These are phyloP conservation scores for Drosophila athabasca DNA, from an alignment of 1,140 invertebrate species.

Conservation along the genomic window DNA sequence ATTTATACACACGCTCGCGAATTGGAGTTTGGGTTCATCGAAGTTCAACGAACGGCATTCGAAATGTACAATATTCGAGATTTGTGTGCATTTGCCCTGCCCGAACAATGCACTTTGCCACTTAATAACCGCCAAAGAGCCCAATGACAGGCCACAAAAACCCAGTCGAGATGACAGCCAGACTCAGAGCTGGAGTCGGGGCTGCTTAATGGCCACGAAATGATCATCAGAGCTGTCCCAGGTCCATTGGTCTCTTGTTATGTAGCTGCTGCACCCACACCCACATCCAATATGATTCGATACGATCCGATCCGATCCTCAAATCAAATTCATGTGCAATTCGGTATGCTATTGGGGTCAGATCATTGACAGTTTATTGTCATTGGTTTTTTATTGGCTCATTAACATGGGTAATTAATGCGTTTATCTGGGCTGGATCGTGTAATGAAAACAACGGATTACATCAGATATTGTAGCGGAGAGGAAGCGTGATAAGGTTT, in stretches of 20 bases:
- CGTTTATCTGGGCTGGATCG: constrained; percentile 43
- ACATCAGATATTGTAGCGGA: constrained; percentile 59
- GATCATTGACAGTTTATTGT: constrained; percentile 59
- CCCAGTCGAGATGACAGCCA: constrained; percentile 24
- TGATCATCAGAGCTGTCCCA: constrained; percentile 18
- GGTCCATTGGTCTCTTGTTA: not conserved
- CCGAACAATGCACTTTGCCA: constrained; percentile 70
- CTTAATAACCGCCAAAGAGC: constrained; percentile 50
- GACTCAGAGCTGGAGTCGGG: not conserved
- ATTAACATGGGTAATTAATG: constrained; percentile 72
- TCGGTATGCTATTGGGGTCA: constrained; percentile 64
- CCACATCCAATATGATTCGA: not conserved
- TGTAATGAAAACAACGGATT: constrained; percentile 72
- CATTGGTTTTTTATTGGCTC: constrained; percentile 60
- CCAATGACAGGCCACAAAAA: constrained; percentile 17
- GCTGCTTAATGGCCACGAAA: constrained; percentile 31
- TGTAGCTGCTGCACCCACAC: constrained; percentile 17
- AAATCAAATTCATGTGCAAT: constrained; percentile 68
- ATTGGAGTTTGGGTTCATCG: constrained; percentile 30
- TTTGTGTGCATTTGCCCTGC: constrained; percentile 10
- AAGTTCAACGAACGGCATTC: constrained; percentile 62
- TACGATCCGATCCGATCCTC: constrained; percentile 24
- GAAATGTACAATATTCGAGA: constrained; percentile 47
- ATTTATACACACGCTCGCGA: constrained; percentile 42
- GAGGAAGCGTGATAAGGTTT: constrained; percentile 22